Evolutionary conservation across 2,113 vertebrate genomes (phyloP).

Genomic region (Coracopsis vasa): DNA sequence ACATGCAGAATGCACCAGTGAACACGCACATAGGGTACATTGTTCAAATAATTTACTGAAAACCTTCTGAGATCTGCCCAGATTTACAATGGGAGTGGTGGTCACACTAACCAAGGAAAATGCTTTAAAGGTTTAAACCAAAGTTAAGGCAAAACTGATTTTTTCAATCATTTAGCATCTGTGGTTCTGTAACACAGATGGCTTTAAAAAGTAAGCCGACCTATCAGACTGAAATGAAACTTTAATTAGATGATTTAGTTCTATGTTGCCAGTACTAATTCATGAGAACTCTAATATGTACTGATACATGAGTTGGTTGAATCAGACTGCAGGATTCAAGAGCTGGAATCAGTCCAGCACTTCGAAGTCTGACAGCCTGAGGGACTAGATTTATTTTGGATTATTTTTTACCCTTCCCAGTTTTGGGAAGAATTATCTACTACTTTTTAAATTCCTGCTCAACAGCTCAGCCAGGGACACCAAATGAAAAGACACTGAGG

Average conservation of each 20-base stretch:
- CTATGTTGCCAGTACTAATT: not conserved
- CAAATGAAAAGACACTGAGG: not conserved
- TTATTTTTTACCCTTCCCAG: not conserved
- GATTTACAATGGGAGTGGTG: not conserved
- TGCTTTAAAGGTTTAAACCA: not conserved
- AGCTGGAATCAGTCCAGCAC: not conserved
- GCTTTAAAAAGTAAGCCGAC: not conserved
- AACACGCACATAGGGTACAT: not conserved
- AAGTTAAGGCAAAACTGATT: not conserved
- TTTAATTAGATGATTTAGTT: not conserved
- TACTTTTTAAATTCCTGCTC: not conserved
- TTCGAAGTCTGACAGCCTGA: not conserved
- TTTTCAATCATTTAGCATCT: not conserved
- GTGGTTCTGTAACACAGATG: not conserved
- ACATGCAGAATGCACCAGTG: not conserved
- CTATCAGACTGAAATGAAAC: not conserved
- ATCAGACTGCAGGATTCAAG: not conserved
- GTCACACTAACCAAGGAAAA: not conserved
- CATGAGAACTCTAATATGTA: not conserved
- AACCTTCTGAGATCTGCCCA: not conserved
- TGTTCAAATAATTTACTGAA: not conserved
- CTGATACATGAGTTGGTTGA: not conserved
- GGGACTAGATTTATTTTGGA: not conserved
- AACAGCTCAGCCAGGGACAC: not conserved
- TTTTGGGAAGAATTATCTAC: not conserved